Evolutionary conservation across 2,113 vertebrate species (phyloP), one percentile per base, ranked within the genome.

Genomic region (Melanostigma gelatinosum): DNA sequence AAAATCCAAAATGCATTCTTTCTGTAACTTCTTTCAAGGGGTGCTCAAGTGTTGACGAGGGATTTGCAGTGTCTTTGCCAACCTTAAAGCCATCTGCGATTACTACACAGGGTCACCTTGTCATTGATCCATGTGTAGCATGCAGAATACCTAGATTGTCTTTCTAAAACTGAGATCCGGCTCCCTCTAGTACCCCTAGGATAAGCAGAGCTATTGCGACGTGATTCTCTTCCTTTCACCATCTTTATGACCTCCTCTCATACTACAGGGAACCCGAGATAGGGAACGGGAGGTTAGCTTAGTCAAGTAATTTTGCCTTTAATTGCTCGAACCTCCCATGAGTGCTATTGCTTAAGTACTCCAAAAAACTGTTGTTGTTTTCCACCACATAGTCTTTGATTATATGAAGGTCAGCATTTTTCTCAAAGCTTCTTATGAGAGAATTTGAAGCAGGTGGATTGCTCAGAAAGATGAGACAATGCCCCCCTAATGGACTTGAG

Each of bases 221-320:
- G 72, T 61, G 66, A 65, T 79, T 87, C 74, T 71, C 32, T 79
- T 80, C 34, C 68, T 75, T 66, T 61, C 48, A 16, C 77, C 81
- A 85, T 94, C 85, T 90, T 75, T 44, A 72, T 89, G 89, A 93
- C 89, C 93, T 87, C 82, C 70, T 80, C 87, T 85, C 42, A 50
- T 42, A 69, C 86, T 83, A 66, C 71, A 61, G 75, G 68, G 85
- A 91, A 63, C 79, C 71, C 60, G 3, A 87, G 78, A 87, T 70
- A 76, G 84, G 62, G 67, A 73, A 84, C 46, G 60, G 55, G 69
- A 86, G 82, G 78, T 83, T 82, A 91, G 92, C 93, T 94, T 92
- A 93, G 91, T 85, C 77, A 75, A 93, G 92, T 92, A 68, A 93
- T 93, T 93, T 92, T 88, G 86, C 78, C 72, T 94, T 93, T 94